A percentile compares a stretch with the other conserved stretches of the same genome.
phyloP scores from a whole-genome alignment of 2,888 invertebrate genomes.

The Acrobeloides nanus region DNA sequence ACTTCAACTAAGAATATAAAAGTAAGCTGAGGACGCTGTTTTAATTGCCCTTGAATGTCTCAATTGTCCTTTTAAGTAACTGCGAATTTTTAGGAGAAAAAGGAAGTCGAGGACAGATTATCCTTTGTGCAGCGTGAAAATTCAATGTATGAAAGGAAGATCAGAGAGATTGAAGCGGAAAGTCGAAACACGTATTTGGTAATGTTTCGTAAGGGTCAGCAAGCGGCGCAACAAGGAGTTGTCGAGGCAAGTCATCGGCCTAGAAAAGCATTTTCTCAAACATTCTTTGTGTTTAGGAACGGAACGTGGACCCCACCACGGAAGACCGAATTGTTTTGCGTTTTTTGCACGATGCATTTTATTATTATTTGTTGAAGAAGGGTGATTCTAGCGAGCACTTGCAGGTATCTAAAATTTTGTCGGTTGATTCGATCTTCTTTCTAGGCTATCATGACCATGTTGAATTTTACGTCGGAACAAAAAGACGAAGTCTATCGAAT shows the following conservation, averaged over 20 bases:
- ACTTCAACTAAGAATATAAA: too few species aligned
- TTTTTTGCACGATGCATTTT: slow-evolving; percentile 84
- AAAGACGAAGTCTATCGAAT: slow-evolving; percentile 48
- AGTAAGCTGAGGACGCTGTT: too few species aligned
- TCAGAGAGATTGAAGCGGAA: slow-evolving; percentile 47
- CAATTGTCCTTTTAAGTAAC: too few species aligned
- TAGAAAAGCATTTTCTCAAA: not conserved
- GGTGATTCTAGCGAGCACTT: slow-evolving; percentile 77
- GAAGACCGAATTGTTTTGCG: slow-evolving; percentile 86
- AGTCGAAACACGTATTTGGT: slow-evolving; percentile 49
- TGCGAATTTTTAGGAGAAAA: too few species aligned
- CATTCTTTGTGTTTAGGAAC: slow-evolving; percentile 22
- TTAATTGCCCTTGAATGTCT: too few species aligned
- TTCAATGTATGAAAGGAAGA: slow-evolving; percentile 48
- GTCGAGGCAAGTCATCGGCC: slow-evolving; percentile 19
- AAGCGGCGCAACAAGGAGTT: slow-evolving; percentile 43
- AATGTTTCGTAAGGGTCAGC: slow-evolving; percentile 54
- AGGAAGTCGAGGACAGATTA: too few species aligned
- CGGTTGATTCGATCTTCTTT: too few species aligned
- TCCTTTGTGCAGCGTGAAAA: slow-evolving; percentile 36
- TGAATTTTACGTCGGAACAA: slow-evolving; percentile 56
- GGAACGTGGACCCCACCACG: slow-evolving; percentile 37
- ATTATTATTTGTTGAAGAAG: slow-evolving; percentile 77
- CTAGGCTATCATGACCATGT: slow-evolving; percentile 85
- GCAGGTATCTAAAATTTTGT: too few species aligned